A percentile compares a stretch with the other conserved stretches of the same genome.
Conservation (phyloP, 2,113 vertebrate species). For the Sceloporus undulatus region DNA sequence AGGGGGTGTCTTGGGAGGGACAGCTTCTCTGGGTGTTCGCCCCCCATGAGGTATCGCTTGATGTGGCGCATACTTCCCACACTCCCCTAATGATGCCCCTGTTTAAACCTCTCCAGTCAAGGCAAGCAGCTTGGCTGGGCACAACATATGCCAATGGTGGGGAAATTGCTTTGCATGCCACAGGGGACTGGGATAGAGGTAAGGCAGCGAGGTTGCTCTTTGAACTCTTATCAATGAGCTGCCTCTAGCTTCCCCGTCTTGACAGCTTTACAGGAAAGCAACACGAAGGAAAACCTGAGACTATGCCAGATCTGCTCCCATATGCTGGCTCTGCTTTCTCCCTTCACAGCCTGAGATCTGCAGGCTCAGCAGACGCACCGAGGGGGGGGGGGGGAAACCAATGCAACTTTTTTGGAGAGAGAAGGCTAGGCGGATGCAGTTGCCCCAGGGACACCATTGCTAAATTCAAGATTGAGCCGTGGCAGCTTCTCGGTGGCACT, state of each 20-base stretch:
- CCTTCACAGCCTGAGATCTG: background rate
- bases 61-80: too few species aligned
- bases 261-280: background rate
- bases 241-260: background rate
- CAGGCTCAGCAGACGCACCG: background rate
- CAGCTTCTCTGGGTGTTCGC: too few species aligned
- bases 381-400: background rate
- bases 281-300: background rate
- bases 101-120: too few species aligned
- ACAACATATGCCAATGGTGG: background rate
- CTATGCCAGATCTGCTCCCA: background rate
- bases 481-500: background rate
- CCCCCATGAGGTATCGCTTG: too few species aligned
- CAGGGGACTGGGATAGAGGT: background rate
- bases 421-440: fast-evolving
- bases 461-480: background rate
- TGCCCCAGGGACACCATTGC: too few species aligned
- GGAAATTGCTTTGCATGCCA: background rate
- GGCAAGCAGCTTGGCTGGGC: too few species aligned
- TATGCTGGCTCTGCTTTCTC: background rate
- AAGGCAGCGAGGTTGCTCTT: background rate
- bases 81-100: too few species aligned
- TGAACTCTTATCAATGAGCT: background rate
- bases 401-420: background rate
- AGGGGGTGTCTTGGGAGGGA: too few species aligned